Evolutionary conservation across 2,888 invertebrate species (phyloP), one percentile per base, ranked within the genome.

Genomic region (Atethmia centrago): DNA sequence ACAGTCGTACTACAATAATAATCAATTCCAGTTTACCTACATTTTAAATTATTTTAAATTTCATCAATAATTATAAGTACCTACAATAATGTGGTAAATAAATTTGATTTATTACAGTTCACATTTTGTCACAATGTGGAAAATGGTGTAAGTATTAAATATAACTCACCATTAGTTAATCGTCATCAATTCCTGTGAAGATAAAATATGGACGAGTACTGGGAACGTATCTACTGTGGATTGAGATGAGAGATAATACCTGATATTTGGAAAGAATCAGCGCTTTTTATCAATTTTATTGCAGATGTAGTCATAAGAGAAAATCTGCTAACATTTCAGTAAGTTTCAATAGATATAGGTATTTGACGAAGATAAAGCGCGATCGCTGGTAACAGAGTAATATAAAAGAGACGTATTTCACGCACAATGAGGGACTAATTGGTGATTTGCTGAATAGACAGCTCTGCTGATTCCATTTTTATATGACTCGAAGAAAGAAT

Each of bases 81-180:
- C 58, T 58, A 42, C 64, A n/a, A n/a, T n/a, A n/a, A 62, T 56
- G 12, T 74, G 21, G 51, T 63, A 67, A 66, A 70, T 79, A 71
- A 87, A 80, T 79, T 49, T 40, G 36, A 72, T 85, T 82, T 79
- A 62, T 72, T 77, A 71, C 74, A 86, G 82, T 85, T 91, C 88
- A 93, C 96, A 96, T 96, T 96, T 96, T 96, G 96, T 96, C 96
- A 96, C 96, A 96, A 96, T 91, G 89, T 94, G 95, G 95, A 90
- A 92, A 90, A 91, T 90, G 90, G 90, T 89, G 88, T 91, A 89
- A 90, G 87, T 89, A 89, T 91, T 90, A 90, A 90, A 84, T 91
- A 90, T 91, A 90, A 93, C 89, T 92, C 93, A 90, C 88, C 91
- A 89, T 90, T 91, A 92, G 65, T 91, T 90, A 92, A 90, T 88